Evolutionary conservation across 2,797 vertebrate species (phyloP).

Genomic region (Argya squamiceps): DNA sequence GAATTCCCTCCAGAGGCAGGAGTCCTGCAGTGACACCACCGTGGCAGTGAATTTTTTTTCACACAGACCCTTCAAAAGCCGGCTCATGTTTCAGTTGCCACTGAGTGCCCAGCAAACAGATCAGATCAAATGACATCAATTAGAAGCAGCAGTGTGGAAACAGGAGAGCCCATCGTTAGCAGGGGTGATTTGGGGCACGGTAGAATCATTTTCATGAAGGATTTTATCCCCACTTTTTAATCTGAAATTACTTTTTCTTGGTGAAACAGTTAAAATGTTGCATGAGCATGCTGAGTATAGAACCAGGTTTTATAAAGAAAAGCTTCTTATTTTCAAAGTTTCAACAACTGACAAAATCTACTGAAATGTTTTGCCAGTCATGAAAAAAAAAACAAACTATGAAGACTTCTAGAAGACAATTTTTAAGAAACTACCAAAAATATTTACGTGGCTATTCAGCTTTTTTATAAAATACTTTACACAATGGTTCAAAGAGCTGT

Average conservation of each 20-base stretch:
- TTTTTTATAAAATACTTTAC: not conserved
- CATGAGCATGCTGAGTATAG: not conserved
- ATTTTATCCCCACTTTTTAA: not conserved
- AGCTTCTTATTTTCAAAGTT: not conserved
- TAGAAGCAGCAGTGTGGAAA: not conserved
- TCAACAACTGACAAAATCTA: not conserved
- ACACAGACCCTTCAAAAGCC: not conserved
- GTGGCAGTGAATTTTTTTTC: not conserved
- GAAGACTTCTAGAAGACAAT: not conserved
- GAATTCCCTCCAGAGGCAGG: not conserved
- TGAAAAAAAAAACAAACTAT: not conserved
- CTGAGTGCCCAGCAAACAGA: not conserved
- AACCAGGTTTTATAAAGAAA: not conserved
- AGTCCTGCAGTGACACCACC: not conserved
- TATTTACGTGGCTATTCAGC: not conserved
- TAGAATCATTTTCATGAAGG: not conserved
- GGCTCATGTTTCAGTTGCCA: not conserved
- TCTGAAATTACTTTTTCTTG: not conserved
- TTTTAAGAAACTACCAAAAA: not conserved
- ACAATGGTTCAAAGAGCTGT: not conserved
- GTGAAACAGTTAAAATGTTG: not conserved
- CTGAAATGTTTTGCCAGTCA: not conserved
- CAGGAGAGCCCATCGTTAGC: not conserved
- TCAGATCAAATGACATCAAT: not conserved
- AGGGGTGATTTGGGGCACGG: not conserved